Percentiles rank a stretch among this genome's conserved stretches.
These are phyloP conservation scores for Azemiops feae DNA, from an alignment of 2,113 vertebrate genomes.

Conservation along the genomic window DNA sequence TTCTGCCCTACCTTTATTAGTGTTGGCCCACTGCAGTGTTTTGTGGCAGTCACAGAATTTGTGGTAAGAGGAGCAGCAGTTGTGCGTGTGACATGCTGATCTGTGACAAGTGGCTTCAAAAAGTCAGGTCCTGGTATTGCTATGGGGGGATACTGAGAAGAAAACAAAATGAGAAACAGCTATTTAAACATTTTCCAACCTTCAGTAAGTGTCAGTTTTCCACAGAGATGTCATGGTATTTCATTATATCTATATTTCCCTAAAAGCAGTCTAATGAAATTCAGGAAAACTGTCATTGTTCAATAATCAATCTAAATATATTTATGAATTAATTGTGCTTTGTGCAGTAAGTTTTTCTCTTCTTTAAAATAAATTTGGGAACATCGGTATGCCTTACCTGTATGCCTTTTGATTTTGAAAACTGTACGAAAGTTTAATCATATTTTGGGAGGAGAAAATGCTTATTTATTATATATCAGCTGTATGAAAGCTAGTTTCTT, in stretches of 20 bases:
- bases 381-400: background rate
- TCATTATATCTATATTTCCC: constrained; percentile 6
- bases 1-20: constrained; percentile 85
- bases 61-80: constrained; percentile 59
- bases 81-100: constrained; percentile 65
- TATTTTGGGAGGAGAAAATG: background rate
- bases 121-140: constrained; percentile 79
- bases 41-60: constrained; percentile 70
- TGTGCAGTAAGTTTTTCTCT: background rate
- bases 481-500: background rate
- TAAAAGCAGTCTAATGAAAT: background rate
- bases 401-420: background rate
- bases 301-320: background rate
- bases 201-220: background rate
- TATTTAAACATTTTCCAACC: background rate
- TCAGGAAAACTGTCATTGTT: background rate
- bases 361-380: background rate
- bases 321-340: background rate
- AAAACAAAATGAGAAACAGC: constrained; percentile 8
- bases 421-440: background rate
- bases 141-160: constrained; percentile 75
- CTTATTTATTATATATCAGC: background rate
- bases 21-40: constrained; percentile 75
- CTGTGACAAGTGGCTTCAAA: constrained; percentile 73
- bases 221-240: background rate